phyloP scores from a whole-genome alignment of 2,888 invertebrate genomes.

The Cremastinae sp. region DNA sequence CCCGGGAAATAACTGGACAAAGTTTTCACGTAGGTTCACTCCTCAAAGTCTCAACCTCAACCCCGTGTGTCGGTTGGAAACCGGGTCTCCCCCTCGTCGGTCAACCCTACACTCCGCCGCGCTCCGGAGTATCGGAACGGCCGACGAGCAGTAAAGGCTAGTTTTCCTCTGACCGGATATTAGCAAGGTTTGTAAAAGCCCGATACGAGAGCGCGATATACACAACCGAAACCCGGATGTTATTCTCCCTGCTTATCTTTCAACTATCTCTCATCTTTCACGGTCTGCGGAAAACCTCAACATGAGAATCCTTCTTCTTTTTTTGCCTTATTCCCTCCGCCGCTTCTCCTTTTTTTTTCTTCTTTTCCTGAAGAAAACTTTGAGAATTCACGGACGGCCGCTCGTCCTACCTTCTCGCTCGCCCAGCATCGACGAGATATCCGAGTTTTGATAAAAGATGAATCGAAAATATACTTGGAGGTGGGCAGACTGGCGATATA shows the following conservation, averaged over 20 bases:
- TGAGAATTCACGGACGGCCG: too few relatives aligned
- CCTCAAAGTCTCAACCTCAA: conserved; percentile 12
- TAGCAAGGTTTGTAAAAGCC: conserved; percentile 31
- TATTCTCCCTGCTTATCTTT: conserved; percentile 35
- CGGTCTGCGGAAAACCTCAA: conserved; percentile 11
- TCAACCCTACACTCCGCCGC: conserved; percentile 14
- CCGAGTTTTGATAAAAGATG: too few relatives aligned
- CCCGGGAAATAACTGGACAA: conserved; percentile 31
- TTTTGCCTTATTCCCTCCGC: not conserved
- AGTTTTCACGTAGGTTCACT: conserved; percentile 40
- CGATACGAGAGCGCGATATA: conserved; percentile 24
- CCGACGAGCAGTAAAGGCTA: conserved; percentile 42
- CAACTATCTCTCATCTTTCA: conserved; percentile 36
- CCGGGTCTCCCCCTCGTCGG: conserved; percentile 14
- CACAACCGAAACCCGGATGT: conserved; percentile 9
- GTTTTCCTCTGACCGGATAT: conserved; percentile 56
- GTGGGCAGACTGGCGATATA: too few relatives aligned
- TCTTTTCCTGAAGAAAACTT: too few relatives aligned
- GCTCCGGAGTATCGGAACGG: conserved; percentile 32
- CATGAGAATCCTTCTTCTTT: conserved; percentile 3
- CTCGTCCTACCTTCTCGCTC: too few relatives aligned
- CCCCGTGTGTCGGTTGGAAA: not conserved
- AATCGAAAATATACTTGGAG: too few relatives aligned
- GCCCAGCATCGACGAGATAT: too few relatives aligned
- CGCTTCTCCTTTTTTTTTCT: not conserved